These are phyloP conservation scores for Myotis davidii DNA, from an alignment of 2,113 vertebrate genomes.

Conservation along the genomic window DNA sequence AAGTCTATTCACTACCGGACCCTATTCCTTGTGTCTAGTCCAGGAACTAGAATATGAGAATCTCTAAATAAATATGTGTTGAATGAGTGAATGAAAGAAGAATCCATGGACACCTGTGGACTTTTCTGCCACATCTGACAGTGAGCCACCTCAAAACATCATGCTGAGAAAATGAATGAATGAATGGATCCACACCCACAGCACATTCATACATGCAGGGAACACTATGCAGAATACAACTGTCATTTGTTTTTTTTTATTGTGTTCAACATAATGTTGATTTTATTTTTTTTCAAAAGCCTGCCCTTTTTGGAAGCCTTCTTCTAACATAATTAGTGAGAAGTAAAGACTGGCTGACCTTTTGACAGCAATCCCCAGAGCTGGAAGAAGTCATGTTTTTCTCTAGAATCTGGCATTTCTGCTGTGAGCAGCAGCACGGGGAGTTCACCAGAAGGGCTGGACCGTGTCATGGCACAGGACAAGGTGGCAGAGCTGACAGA, in stretches of 20 bases:
- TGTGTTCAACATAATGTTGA: background rate
- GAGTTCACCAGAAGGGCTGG: background rate
- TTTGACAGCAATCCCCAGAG: background rate
- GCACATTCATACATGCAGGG: background rate
- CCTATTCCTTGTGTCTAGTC: background rate
- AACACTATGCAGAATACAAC: background rate
- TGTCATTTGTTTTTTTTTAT: background rate
- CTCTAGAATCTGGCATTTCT: background rate
- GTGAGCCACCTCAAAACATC: background rate
- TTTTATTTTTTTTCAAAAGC: background rate
- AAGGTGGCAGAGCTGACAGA: background rate
- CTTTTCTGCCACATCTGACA: background rate
- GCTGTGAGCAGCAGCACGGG: background rate
- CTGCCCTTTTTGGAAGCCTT: background rate
- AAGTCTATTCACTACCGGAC: background rate
- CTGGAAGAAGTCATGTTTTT: conserved; percentile 1
- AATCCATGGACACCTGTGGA: background rate
- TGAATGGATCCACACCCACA: background rate
- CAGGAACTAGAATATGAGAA: background rate
- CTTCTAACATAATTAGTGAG: conserved; percentile 17
- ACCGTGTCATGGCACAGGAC: background rate
- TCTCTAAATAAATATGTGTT: background rate
- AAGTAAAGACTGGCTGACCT: conserved; percentile 11
- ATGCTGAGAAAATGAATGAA: background rate
- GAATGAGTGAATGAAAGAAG: background rate